These are phyloP conservation scores for Caradrina clavipalpis DNA, from an alignment of 2,888 invertebrate genomes.

Conservation along the genomic window DNA sequence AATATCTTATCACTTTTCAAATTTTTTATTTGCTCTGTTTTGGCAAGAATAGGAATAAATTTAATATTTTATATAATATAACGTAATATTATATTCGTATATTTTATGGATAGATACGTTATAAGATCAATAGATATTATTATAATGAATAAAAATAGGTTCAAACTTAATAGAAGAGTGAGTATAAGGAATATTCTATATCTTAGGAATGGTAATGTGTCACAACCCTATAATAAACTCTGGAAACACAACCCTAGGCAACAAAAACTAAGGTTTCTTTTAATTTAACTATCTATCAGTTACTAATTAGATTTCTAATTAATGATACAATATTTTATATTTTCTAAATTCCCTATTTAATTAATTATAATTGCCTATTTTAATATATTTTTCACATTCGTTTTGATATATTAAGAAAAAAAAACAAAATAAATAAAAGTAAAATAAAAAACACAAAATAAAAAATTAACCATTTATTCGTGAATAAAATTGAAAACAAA, in stretches of 20 bases:
- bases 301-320: not conserved
- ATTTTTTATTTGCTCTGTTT: slow-evolving; percentile 10
- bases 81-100: slow-evolving; percentile 8
- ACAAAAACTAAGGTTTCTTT: slow-evolving; percentile 45
- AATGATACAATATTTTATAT: not conserved
- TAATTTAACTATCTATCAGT: not conserved
- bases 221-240: slow-evolving; percentile 73
- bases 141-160: slow-evolving; percentile 35
- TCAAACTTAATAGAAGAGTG: slow-evolving; percentile 48
- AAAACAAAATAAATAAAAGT: slow-evolving; percentile 4
- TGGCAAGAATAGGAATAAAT: slow-evolving; percentile 27
- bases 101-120: slow-evolving; percentile 7
- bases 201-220: slow-evolving; percentile 50
- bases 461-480: slow-evolving; percentile 68
- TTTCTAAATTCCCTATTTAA: slow-evolving; percentile 1
- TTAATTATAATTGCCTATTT: not conserved
- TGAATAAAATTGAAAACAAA: slow-evolving; percentile 68
- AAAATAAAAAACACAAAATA: slow-evolving; percentile 56
- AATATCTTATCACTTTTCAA: not conserved
- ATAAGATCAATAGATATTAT: slow-evolving; percentile 2
- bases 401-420: not conserved
- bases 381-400: not conserved
- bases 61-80: not conserved
- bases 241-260: slow-evolving; percentile 61
- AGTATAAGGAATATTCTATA: slow-evolving; percentile 36